Evolutionary conservation across 2,888 invertebrate species (phyloP), one percentile per base, ranked within the genome.

Genomic region (Scelioninae gen. 1): DNA sequence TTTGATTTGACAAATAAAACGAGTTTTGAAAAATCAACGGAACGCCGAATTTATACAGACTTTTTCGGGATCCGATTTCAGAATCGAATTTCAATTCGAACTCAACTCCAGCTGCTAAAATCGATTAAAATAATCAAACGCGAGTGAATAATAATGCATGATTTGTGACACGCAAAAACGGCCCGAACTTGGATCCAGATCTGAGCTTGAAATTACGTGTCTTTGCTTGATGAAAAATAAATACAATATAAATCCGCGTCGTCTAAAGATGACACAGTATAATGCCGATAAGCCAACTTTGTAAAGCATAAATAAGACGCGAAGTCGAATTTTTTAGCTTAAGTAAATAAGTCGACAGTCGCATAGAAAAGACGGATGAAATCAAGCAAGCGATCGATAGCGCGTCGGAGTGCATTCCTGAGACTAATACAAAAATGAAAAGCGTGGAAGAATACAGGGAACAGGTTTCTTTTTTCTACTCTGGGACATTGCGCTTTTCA

Each of bases 291-390:
- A 78, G 79, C 66, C 79, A 79, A 79, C 71, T 79, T 79, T 65
- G 79, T 65, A 51, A 71, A 72, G 79, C 72, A 72, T 79, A 72
- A 72, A 79, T 72, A 60, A 66, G 23, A 66, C 72, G 72, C 79
- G 49, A 72, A 78, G 79, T 79, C 60, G 72, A 65, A 72, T 72
- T 65, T 78, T 79, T 79, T 65, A 65, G 45, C 79, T 79, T 79
- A 79, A 79, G 79, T 79, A 79, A 79, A 79, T 79, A 79, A 79
- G 79, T 79, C 79, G 79, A 65, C 76, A 63, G 69, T 69, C 56
- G 77, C 71, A 63, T 23, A 29, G 62, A 45, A 72, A 31, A 72
- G 34, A 32, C 78, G 58, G 65, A 79, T 79, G 79, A 79, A 79
- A 72, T 79, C 72, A 72, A 79, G 72, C 72, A 66, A 65, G 16